Conservation (phyloP, 2,797 vertebrate species). For the Rallus crepitans region DNA sequence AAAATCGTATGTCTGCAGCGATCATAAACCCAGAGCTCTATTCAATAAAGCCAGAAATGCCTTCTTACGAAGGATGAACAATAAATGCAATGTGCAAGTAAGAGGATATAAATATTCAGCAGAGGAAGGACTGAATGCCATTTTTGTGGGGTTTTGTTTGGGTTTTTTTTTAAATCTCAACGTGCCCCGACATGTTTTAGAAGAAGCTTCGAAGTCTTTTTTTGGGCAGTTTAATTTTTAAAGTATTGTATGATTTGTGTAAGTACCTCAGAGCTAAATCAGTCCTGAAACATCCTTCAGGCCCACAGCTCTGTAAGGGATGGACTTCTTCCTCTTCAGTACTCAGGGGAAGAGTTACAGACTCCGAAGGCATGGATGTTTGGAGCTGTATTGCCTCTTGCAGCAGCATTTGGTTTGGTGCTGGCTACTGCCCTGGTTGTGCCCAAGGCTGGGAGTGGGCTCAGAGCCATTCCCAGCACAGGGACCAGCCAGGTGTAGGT, state of each 20-base stretch:
- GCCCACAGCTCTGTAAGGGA: not conserved
- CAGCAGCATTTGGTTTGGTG: not conserved
- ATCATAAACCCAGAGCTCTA: not conserved
- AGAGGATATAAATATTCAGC: slow-evolving; percentile 41
- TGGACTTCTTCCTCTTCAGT: not conserved
- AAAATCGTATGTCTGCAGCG: not conserved
- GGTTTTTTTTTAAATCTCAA: not conserved
- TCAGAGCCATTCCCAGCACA: not conserved
- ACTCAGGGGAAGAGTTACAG: not conserved
- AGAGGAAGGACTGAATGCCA: not conserved
- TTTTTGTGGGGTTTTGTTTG: too few relatives aligned
- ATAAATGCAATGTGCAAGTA: not conserved
- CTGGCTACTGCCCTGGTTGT: accelerated
- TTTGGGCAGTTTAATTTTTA: not conserved
- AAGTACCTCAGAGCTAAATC: not conserved
- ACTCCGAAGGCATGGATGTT: not conserved
- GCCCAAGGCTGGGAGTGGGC: not conserved
- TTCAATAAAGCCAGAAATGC: slow-evolving; percentile 22
- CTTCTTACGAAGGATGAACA: slow-evolving; percentile 2
- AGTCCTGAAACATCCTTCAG: not conserved
- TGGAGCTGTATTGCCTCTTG: not conserved
- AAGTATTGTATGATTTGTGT: not conserved
- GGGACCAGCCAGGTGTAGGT: accelerated
- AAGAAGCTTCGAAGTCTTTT: slow-evolving; percentile 3
- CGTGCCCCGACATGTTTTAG: not conserved